Evolutionary conservation across 1,140 invertebrate species (phyloP).

Genomic region (Epicauta chinensis): DNA sequence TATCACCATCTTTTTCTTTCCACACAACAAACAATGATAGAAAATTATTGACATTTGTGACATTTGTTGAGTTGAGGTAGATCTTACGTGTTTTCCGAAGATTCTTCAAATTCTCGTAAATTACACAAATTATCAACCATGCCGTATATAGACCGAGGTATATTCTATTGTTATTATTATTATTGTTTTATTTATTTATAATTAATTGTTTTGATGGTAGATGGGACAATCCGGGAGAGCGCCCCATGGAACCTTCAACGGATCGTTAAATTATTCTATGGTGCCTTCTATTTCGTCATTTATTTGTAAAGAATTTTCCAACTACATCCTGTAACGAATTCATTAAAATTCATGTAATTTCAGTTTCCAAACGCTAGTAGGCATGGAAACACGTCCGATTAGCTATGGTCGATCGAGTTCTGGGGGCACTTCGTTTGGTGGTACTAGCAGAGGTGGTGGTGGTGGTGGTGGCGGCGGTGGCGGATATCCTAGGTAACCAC

Average conservation of each 20-base stretch:
- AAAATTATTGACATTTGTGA: no score
- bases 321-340: background rate
- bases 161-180: no score
- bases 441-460: conserved; percentile 23
- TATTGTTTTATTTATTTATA: no score
- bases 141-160: no score
- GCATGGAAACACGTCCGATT: conserved; percentile 27
- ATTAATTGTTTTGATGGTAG: conserved; percentile 21
- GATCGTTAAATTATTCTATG: conserved; percentile 34
- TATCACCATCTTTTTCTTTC: no score
- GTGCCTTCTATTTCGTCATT: conserved; percentile 33
- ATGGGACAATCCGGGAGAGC: conserved; percentile 32
- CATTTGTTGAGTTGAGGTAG: no score
- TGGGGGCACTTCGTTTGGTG: conserved; percentile 22
- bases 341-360: conserved; percentile 15
- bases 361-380: conserved; percentile 38
- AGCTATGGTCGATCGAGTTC: conserved; percentile 13
- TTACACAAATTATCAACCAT: no score
- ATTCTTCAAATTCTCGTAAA: no score
- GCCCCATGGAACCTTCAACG: conserved; percentile 33
- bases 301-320: conserved; percentile 37
- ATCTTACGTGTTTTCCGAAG: no score
- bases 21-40: no score
- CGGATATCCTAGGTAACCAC: conserved; percentile 22
- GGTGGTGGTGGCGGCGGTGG: conserved; percentile 22